A percentile compares a stretch with the other conserved stretches of the same genome.
Conservation (phyloP, 2,888 invertebrate genomes). For the Lomographa bimaculata region DNA sequence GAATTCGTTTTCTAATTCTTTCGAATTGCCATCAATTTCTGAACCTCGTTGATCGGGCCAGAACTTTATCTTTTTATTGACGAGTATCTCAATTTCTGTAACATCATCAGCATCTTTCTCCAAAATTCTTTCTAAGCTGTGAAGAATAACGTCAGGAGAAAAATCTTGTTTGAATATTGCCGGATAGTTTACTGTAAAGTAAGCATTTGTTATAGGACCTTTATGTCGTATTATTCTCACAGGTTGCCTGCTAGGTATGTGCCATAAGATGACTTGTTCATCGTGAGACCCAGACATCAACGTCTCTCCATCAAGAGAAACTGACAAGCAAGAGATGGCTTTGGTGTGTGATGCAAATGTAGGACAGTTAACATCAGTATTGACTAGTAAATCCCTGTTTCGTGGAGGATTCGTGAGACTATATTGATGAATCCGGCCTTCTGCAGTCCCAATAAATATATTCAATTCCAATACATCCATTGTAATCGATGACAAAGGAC, state of each 20-base stretch:
- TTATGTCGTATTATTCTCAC: constrained; percentile 88
- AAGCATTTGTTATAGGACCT: constrained; percentile 89
- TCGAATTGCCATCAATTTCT: constrained; percentile 37
- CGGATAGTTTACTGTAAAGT: constrained; percentile 84
- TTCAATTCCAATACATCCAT: constrained; percentile 88
- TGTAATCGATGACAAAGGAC: constrained; percentile 86
- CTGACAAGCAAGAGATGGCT: constrained; percentile 87
- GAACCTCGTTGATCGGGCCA: constrained; percentile 55
- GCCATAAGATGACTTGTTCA: constrained; percentile 90
- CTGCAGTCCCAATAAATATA: constrained; percentile 89
- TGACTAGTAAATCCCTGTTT: constrained; percentile 85
- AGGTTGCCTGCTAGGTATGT: constrained; percentile 89
- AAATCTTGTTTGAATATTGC: constrained; percentile 85
- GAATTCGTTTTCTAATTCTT: constrained; percentile 49
- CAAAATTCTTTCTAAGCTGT: constrained; percentile 85
- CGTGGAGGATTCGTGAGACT: constrained; percentile 87
- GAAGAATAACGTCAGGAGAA: constrained; percentile 81
- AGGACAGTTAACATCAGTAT: constrained; percentile 71
- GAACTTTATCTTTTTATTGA: constrained; percentile 63
- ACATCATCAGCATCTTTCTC: constrained; percentile 77
- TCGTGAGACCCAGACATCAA: constrained; percentile 91
- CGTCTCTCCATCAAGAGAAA: constrained; percentile 88
- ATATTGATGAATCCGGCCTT: constrained; percentile 88
- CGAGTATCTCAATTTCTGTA: constrained; percentile 69
- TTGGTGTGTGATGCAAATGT: constrained; percentile 88